These are phyloP conservation scores for Pheosia tremula DNA, from an alignment of 2,888 invertebrate genomes.

Conservation along the genomic window DNA sequence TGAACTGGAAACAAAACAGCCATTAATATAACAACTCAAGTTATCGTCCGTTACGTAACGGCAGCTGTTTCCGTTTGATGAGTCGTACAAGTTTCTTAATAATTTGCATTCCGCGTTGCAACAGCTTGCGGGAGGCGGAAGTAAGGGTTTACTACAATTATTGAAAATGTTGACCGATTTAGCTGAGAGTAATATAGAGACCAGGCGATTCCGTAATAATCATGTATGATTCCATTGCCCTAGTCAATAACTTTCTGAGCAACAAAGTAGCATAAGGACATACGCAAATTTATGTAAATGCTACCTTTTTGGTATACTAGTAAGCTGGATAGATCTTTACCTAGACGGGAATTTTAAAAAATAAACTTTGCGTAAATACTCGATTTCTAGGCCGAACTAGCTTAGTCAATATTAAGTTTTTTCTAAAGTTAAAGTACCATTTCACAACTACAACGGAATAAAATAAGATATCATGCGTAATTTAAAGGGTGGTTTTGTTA, in stretches of 20 bases:
- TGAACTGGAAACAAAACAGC: neutral
- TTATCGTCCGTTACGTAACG: neutral
- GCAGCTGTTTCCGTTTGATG: constrained; percentile 1
- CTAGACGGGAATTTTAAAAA: too few species aligned
- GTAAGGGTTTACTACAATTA: neutral
- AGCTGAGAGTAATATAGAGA: neutral
- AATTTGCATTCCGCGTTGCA: constrained; percentile 4
- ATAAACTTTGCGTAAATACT: too few species aligned
- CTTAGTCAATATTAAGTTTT: too few species aligned
- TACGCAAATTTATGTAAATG: too few species aligned
- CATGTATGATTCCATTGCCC: neutral
- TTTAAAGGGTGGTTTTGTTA: neutral
- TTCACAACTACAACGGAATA: too few species aligned
- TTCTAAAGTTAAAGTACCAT: too few species aligned
- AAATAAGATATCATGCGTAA: neutral
- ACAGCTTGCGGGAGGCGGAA: neutral
- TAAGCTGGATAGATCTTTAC: too few species aligned
- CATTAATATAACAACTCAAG: neutral
- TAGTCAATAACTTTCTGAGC: too few species aligned
- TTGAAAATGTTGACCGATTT: neutral
- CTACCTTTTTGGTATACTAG: too few species aligned
- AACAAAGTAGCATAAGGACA: too few species aligned
- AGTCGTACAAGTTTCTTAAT: constrained; percentile 3
- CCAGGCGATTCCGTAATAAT: neutral
- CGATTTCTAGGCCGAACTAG: too few species aligned